Base-by-base conservation (phyloP, 2,797 vertebrate genomes). In the Typhlichthys eigenmanni region DNA sequence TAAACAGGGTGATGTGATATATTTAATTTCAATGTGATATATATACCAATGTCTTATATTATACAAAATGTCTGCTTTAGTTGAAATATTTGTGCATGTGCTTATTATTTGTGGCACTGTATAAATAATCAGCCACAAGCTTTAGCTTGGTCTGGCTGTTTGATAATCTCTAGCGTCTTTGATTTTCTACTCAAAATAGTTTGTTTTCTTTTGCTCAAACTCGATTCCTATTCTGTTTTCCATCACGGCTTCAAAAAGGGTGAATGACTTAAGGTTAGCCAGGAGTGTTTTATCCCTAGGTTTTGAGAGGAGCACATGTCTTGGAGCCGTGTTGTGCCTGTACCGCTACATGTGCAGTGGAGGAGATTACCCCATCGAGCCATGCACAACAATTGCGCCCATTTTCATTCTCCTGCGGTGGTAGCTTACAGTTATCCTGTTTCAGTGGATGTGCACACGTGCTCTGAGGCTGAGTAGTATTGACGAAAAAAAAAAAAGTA, bases 401-500 rank as follows among this genome's bases (percentile, higher is more conserved):
- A 59, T 34, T 57, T 50, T 50, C 5, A 46, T 47, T 34, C 55
- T 68, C 71, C 54, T 48, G 38, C 10, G 47, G 34, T 51, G 47
- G 34, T 51, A 14, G 12, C 38, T 68, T 51, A 38, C 74, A 78
- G 76, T 69, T 19, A 75, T 77, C 69, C 65, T 58, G 53, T 71
- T 78, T 85, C 62, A 58, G 57, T 47, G 17, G 69, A 76, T 61
- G 24, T 29, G 74, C 76, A 48, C 75, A 66, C 66, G 66, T 72
- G 63, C 75, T 72, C 58, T 32, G 4, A 67, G 46, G 60, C 67
- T 59, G 24, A 77, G 66, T 43, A 2, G 65, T 85, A 79, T 87
- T 71, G 68, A 58, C 49, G 4, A 75, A 82, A 76, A 69, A 51
- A 54, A 83, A 76, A 69, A 49, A 54, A 74, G 77, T 29, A 75